Conservation (phyloP, 1,140 invertebrate genomes). For the Drosophila bifasciata region DNA sequence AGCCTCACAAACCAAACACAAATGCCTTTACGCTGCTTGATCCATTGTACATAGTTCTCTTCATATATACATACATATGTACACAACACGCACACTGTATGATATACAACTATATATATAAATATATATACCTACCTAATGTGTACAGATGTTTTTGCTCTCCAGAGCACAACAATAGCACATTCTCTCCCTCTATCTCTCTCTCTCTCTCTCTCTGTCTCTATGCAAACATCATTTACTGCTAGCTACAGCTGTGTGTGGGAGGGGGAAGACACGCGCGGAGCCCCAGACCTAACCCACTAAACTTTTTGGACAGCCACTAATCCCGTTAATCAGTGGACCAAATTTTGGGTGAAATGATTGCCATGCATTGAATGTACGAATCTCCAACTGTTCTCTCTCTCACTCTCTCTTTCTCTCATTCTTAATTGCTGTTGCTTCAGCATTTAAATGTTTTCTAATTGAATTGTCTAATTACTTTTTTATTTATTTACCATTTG, state of each 20-base stretch:
- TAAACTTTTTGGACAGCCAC: conserved; percentile 12
- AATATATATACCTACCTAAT: too few relatives aligned
- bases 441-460: too few relatives aligned
- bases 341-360: too few relatives aligned
- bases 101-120: not conserved
- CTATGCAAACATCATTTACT: conserved; percentile 28
- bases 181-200: too few relatives aligned
- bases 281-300: conserved; percentile 17
- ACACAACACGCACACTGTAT: conserved; percentile 25
- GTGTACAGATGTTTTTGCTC: too few relatives aligned
- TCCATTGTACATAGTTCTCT: conserved; percentile 18
- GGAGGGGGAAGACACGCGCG: conserved; percentile 1
- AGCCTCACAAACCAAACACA: conserved; percentile 54
- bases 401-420: too few relatives aligned
- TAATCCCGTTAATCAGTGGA: too few relatives aligned
- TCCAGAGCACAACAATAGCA: too few relatives aligned
- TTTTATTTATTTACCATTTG: not conserved
- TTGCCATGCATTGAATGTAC: too few relatives aligned
- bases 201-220: conserved; percentile 1
- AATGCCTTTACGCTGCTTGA: conserved; percentile 47
- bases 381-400: too few relatives aligned
- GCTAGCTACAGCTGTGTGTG: conserved; percentile 16
- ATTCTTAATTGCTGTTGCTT: too few relatives aligned
- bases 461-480: too few relatives aligned
- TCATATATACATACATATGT: conserved; percentile 13